Percentiles rank a stretch among this genome's conserved stretches.
Evolutionary conservation across 2,113 vertebrate genomes (phyloP).

Genomic region (Prunella himalayana): DNA sequence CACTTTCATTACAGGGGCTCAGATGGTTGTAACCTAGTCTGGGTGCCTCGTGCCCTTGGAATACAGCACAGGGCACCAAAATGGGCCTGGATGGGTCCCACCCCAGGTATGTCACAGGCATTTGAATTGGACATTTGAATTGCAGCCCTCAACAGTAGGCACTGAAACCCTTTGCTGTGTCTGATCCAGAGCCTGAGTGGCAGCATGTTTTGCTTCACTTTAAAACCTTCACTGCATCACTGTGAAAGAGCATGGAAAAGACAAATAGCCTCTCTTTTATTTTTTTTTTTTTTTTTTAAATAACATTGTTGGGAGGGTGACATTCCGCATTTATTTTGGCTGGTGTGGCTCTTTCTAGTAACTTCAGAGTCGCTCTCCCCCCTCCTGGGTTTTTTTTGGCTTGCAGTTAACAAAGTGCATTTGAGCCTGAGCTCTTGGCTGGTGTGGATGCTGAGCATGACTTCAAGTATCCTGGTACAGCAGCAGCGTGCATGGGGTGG

Average conservation of each 20-base stretch:
- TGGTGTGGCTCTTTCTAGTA: constrained; percentile 4
- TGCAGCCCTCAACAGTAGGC: not conserved
- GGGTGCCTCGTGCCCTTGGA: rapidly evolving
- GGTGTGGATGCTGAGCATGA: rapidly evolving
- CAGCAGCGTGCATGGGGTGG: not conserved
- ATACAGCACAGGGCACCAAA: rapidly evolving
- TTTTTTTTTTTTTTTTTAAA: not conserved
- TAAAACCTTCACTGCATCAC: not conserved
- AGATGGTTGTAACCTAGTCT: not conserved
- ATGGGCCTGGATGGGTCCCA: not conserved
- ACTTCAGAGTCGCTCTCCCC: not conserved
- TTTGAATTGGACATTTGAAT: not conserved
- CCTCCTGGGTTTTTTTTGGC: not conserved
- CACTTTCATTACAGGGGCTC: not conserved
- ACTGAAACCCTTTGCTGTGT: not conserved
- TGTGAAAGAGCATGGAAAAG: not conserved
- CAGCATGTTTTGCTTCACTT: not conserved
- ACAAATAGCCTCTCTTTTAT: not conserved
- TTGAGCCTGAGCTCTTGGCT: not conserved
- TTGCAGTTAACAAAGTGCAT: not conserved
- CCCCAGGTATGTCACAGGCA: rapidly evolving
- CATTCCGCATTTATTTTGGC: not conserved
- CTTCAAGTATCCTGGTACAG: not conserved
- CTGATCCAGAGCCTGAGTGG: not conserved
- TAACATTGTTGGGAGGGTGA: not conserved